Evolutionary conservation across 2,888 invertebrate genomes (phyloP).

Genomic region (Cataglyphis livida): DNA sequence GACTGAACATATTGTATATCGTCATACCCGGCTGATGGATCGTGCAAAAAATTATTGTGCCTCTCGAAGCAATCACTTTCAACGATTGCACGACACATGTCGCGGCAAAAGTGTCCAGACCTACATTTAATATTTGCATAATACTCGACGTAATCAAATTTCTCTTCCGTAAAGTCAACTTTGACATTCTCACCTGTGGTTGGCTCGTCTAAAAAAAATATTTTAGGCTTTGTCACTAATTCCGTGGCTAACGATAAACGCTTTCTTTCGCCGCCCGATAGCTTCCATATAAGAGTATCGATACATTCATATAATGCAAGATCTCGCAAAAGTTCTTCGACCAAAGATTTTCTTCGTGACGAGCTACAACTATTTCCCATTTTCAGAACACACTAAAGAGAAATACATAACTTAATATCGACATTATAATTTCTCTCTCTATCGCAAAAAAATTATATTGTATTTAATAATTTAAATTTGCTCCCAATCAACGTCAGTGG

Average conservation of each 20-base stretch:
- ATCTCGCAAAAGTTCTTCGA: slow-evolving; percentile 64
- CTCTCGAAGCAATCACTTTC: slow-evolving; percentile 81
- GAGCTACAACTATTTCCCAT: slow-evolving; percentile 49
- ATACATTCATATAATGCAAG: slow-evolving; percentile 71
- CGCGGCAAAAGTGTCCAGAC: slow-evolving; percentile 88
- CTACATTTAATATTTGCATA: slow-evolving; percentile 76
- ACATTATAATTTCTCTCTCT: background rate
- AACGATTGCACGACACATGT: slow-evolving; percentile 86
- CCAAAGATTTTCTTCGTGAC: slow-evolving; percentile 53
- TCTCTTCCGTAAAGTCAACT: background rate
- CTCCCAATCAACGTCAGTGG: background rate
- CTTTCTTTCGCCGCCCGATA: slow-evolving; percentile 88
- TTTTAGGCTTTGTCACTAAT: slow-evolving; percentile 69
- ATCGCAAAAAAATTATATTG: background rate
- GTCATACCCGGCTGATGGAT: slow-evolving; percentile 88
- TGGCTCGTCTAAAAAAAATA: slow-evolving; percentile 77
- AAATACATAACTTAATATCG: background rate
- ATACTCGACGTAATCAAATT: background rate
- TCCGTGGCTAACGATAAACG: slow-evolving; percentile 87
- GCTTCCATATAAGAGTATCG: slow-evolving; percentile 86
- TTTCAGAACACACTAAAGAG: slow-evolving; percentile 71
- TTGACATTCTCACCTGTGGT: slow-evolving; percentile 71
- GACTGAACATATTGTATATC: slow-evolving; percentile 86
- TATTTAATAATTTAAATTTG: background rate
- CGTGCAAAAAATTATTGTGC: slow-evolving; percentile 86